Evolutionary conservation across 1,140 invertebrate genomes (phyloP).

Genomic region (Triops cancriformis): DNA sequence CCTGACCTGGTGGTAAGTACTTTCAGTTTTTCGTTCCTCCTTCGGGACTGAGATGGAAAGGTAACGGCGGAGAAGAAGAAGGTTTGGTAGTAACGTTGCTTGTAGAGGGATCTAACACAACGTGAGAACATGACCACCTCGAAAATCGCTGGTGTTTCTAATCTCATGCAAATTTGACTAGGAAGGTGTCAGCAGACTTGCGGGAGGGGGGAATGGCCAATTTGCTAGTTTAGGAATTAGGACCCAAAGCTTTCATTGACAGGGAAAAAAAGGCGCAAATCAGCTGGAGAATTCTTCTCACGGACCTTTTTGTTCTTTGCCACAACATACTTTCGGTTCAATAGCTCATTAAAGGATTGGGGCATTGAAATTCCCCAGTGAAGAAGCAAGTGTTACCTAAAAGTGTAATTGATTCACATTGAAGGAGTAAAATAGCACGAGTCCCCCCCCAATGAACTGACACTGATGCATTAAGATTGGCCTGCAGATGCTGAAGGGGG

Average conservation of each 20-base stretch:
- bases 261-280: background rate
- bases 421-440: background rate
- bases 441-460: background rate
- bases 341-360: background rate
- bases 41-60: background rate
- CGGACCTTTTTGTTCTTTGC: background rate
- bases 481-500: background rate
- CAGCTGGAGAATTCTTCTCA: background rate
- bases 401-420: background rate
- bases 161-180: conserved; percentile 5
- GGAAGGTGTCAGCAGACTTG: background rate
- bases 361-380: background rate
- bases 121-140: conserved; percentile 4
- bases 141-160: conserved; percentile 9
- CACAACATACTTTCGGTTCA: background rate
- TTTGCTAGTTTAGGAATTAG: conserved; percentile 3
- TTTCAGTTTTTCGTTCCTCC: background rate
- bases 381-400: background rate
- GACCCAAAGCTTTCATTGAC: background rate
- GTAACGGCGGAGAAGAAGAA: background rate
- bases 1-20: conserved; percentile 8
- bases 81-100: background rate
- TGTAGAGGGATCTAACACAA: background rate
- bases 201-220: background rate
- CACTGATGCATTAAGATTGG: conserved; percentile 5